phyloP scores from a whole-genome alignment of 2,113 vertebrate genomes.

The Lathamus discolor region DNA sequence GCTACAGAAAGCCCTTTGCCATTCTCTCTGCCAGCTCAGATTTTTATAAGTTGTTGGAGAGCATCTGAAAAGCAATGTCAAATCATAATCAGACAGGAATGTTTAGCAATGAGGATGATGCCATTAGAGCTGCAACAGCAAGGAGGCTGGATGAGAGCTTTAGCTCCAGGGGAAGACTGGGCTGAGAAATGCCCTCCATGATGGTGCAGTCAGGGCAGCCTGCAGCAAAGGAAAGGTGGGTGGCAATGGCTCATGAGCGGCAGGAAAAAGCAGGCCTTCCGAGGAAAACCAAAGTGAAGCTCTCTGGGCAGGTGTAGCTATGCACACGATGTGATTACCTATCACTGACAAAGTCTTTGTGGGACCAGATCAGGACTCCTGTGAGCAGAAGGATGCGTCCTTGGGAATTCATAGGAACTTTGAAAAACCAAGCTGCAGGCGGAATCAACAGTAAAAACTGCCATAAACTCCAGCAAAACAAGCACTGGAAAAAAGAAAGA shows the following conservation, averaged over 20 bases:
- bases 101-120: background rate
- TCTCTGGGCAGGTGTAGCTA: background rate
- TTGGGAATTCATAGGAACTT: background rate
- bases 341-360: background rate
- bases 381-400: background rate
- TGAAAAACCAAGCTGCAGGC: background rate
- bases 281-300: background rate
- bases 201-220: background rate
- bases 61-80: conserved; percentile 1
- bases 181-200: background rate
- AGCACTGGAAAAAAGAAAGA: background rate
- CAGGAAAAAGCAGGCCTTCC: background rate
- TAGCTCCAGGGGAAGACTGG: background rate
- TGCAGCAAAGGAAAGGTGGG: background rate
- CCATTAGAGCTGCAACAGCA: background rate
- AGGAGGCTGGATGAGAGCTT: background rate
- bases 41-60: background rate
- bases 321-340: rapidly evolving
- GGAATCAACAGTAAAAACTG: background rate
- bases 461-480: background rate
- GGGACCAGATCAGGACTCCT: background rate
- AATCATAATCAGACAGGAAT: conserved; percentile 1
- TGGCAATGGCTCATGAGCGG: background rate
- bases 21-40: background rate
- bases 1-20: background rate